Percentiles rank a stretch among this genome's conserved stretches.
These are phyloP conservation scores for Lagorchestes hirsutus DNA, from an alignment of 2,797 vertebrate species.

Conservation along the genomic window DNA sequence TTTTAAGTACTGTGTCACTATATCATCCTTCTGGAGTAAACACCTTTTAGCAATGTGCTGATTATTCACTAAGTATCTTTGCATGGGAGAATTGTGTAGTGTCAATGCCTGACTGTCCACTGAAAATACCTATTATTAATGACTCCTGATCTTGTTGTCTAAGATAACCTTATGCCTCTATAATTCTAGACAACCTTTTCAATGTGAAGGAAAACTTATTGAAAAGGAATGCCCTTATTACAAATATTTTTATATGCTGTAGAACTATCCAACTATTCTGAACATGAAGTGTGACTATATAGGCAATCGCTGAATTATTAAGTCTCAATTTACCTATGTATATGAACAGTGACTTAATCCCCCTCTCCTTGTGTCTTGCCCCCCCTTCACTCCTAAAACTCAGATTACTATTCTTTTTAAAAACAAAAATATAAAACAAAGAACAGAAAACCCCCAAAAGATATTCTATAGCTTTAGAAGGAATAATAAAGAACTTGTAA, in stretches of 20 bases:
- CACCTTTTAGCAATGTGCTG: neutral
- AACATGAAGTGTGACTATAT: neutral
- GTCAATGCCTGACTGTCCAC: conserved; percentile 41
- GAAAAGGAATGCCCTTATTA: conserved; percentile 69
- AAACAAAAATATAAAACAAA: neutral
- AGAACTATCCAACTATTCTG: conserved; percentile 67
- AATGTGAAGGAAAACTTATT: conserved; percentile 73
- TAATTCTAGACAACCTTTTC: conserved; percentile 73
- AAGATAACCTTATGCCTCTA: conserved; percentile 2
- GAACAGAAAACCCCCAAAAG: no score
- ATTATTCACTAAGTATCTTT: conserved; percentile 2
- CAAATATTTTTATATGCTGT: conserved; percentile 54
- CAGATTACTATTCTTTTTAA: neutral
- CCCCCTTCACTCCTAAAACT: neutral
- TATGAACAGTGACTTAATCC: neutral
- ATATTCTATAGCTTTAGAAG: neutral
- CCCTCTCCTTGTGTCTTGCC: neutral
- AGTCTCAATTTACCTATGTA: neutral
- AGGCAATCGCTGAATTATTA: neutral
- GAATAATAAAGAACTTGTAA: neutral
- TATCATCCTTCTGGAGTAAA: neutral
- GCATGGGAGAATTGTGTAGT: conserved; percentile 3
- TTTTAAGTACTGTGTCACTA: neutral
- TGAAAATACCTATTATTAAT: conserved; percentile 53
- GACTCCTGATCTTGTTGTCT: conserved; percentile 43